Evolutionary conservation across 2,113 vertebrate species (phyloP).

Genomic region (Oryzias woworae): DNA sequence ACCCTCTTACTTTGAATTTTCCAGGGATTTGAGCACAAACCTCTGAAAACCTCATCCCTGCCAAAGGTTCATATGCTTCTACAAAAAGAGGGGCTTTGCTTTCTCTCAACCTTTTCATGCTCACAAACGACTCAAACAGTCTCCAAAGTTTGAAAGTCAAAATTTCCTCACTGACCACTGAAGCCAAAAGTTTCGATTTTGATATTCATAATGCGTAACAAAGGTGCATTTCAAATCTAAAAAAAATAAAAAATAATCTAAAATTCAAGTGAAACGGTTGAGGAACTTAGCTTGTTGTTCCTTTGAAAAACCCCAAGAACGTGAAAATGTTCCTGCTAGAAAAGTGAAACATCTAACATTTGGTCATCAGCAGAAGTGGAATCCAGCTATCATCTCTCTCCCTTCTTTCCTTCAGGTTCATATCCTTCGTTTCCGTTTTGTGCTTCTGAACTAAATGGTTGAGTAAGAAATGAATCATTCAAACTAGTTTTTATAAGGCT

Average conservation of each 20-base stretch:
- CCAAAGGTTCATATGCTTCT: conserved; percentile 43
- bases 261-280: background rate
- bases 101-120: conserved; percentile 35
- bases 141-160: conserved; percentile 16
- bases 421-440: too few species aligned
- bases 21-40: conserved; percentile 91
- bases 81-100: conserved; percentile 21
- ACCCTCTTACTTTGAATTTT: conserved; percentile 84
- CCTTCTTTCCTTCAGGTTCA: too few species aligned
- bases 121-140: conserved; percentile 42
- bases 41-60: conserved; percentile 53
- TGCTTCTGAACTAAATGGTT: too few species aligned
- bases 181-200: conserved; percentile 2
- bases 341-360: too few species aligned
- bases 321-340: too few species aligned
- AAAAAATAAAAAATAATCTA: background rate
- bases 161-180: conserved; percentile 33
- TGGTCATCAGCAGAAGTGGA: too few species aligned
- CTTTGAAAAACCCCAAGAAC: background rate
- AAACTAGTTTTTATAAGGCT: too few species aligned
- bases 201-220: conserved; percentile 25
- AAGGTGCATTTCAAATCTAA: conserved; percentile 6
- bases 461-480: too few species aligned
- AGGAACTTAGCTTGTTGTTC: background rate
- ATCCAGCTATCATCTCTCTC: too few species aligned